Evolutionary conservation across 1,140 invertebrate genomes (phyloP).

Genomic region (Sarcophaga bullata): DNA sequence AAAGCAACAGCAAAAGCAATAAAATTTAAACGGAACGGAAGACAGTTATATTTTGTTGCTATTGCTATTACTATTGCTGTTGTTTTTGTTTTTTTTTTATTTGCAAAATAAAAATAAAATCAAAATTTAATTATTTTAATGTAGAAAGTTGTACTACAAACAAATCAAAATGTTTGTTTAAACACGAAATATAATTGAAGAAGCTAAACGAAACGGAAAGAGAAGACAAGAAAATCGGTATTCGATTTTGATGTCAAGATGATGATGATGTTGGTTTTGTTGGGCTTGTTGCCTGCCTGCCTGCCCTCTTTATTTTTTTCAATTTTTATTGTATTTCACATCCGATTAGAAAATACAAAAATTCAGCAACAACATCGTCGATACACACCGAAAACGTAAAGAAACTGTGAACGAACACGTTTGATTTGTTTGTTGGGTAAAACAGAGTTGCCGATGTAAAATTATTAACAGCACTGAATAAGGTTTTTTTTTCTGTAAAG

Average conservation of each 20-base stretch:
- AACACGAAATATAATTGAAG: neutral
- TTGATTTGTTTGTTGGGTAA: neutral
- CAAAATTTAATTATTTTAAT: slow-evolving; percentile 17
- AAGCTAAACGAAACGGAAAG: neutral
- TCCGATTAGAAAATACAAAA: neutral
- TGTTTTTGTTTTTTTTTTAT: neutral
- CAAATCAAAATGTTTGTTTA: slow-evolving; percentile 22
- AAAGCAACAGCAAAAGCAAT: neutral
- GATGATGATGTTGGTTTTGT: neutral
- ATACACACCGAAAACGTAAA: too few species aligned
- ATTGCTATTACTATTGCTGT: neutral
- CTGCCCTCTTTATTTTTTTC: neutral
- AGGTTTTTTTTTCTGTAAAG: too few species aligned
- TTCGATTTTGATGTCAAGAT: neutral
- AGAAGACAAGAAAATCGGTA: neutral
- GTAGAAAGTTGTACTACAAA: slow-evolving; percentile 13
- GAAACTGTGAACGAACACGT: neutral
- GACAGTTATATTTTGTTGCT: slow-evolving; percentile 2
- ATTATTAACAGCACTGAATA: too few species aligned
- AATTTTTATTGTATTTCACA: neutral
- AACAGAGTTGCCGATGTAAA: neutral
- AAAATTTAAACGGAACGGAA: neutral
- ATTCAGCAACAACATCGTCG: neutral
- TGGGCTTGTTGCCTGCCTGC: neutral
- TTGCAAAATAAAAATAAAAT: neutral